These are phyloP conservation scores for Cephus sareptanus DNA, from an alignment of 2,888 invertebrate genomes.

Conservation along the genomic window DNA sequence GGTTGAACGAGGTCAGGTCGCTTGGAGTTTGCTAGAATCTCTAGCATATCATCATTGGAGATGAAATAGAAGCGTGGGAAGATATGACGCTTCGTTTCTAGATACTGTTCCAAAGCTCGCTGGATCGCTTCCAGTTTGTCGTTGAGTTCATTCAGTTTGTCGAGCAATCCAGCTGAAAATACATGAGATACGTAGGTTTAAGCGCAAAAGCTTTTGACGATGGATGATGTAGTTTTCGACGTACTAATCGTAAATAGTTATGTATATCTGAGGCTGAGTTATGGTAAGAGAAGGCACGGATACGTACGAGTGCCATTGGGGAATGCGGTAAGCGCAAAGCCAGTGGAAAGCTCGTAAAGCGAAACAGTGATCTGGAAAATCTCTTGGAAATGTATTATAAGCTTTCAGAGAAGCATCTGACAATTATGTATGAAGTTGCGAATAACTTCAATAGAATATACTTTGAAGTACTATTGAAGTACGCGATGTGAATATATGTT, in stretches of 20 bases:
- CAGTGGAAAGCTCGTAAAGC: background rate
- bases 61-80: conserved; percentile 88
- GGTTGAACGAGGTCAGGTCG: conserved; percentile 85
- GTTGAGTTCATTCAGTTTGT: conserved; percentile 78
- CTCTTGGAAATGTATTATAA: background rate
- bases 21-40: conserved; percentile 88
- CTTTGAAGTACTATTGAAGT: background rate
- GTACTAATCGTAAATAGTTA: background rate
- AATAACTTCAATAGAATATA: background rate
- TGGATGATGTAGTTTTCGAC: background rate
- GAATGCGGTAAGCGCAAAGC: background rate
- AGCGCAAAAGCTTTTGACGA: background rate
- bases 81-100: conserved; percentile 88
- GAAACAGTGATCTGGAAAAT: background rate
- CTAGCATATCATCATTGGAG: conserved; percentile 84
- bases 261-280: background rate
- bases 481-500: background rate
- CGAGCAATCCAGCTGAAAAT: conserved; percentile 68
- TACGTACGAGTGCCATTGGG: background rate
- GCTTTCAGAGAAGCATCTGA: background rate
- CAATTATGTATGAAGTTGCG: background rate
- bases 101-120: conserved; percentile 84
- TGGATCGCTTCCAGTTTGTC: conserved; percentile 83
- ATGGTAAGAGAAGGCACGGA: background rate
- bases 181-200: background rate